phyloP scores from a whole-genome alignment of 2,888 invertebrate species.

The Drosophila meridionalis region DNA sequence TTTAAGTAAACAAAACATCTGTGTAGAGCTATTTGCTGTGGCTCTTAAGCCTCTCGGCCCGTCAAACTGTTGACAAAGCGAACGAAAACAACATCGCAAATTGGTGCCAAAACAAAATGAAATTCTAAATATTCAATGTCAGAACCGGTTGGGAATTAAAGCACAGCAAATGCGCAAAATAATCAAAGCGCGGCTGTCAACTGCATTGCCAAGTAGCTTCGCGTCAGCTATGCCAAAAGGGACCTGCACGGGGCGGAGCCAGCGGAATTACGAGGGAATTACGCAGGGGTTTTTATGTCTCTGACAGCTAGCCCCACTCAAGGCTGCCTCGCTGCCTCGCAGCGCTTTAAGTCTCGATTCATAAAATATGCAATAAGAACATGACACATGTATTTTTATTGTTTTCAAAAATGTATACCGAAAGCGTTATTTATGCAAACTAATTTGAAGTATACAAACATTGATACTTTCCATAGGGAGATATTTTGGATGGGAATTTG shows the following conservation, averaged over 20 bases:
- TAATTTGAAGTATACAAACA: no score
- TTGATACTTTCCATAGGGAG: no score
- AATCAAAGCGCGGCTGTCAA: conserved; percentile 64
- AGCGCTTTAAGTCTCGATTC: not conserved
- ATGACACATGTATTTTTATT: not conserved
- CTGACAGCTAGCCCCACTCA: conserved; percentile 20
- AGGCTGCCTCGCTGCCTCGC: conserved; percentile 15
- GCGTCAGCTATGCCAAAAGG: conserved; percentile 10
- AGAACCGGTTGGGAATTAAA: conserved; percentile 60
- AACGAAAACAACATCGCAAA: conserved; percentile 37
- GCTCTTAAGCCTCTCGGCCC: conserved; percentile 29
- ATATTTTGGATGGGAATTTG: no score
- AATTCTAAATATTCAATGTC: conserved; percentile 70
- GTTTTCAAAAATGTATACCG: not conserved
- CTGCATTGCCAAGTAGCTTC: conserved; percentile 69
- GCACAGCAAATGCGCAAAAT: conserved; percentile 52
- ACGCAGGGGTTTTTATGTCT: conserved; percentile 1
- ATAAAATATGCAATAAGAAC: not conserved
- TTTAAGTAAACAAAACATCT: not conserved
- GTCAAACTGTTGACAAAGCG: conserved; percentile 55
- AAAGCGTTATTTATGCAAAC: not conserved
- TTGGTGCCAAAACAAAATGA: conserved; percentile 26
- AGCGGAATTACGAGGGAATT: conserved; percentile 6
- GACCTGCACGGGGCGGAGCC: not conserved
- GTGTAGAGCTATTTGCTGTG: not conserved